Base-by-base conservation (phyloP, 1,140 invertebrate genomes). In the Eulimnadia texana region DNA sequence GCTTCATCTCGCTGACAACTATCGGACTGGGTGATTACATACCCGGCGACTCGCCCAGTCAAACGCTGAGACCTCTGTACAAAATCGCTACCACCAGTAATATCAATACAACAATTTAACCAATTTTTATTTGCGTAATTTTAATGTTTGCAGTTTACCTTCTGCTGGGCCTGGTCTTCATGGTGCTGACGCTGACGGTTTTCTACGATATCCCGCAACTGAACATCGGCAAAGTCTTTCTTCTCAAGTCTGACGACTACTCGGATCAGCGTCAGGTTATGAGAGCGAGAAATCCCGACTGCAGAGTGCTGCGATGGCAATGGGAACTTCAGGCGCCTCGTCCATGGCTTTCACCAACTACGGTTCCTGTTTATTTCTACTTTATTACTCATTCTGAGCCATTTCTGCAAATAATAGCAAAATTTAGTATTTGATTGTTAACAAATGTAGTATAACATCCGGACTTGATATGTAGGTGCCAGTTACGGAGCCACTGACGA, bases 1-100 rank as follows among this genome's bases (percentile, higher is more conserved):
- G 88, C 73, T 90, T 91, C 74, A 88, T 92, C 58, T 90, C 87
- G 2, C 75, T 93, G 47, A 90, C 88, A 33, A 91, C 89, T 50
- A 88, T 91, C 66, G 89, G 89, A 10, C 77, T 93, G 0, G 88
- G 88, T 0, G 88, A 92, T 74, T 90, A 88, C 74, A 87, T 91
- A 62, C 88, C 89, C 2, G 88, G 88, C 0, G 87, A 91, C 69
- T 77, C 77, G 27, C 79, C 81, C 1, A 76, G 82, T 65, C 85
- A 87, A 69, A 77, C 79, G 2, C 80, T 85, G 71, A 73, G 85
- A 61, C 82, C 84, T 0, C 64, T 89, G 2, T 92, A 91, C 72
- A 90, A 91, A 77, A 79, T 90, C 52, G 77, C 77, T 57, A 86
- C 84, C 24, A 88, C 86, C 66, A 79, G 85, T 87, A 74, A 79